Evolutionary conservation across 1,140 invertebrate species (phyloP), one percentile per base, ranked within the genome.

Genomic region (Temnothorax longispinosus): DNA sequence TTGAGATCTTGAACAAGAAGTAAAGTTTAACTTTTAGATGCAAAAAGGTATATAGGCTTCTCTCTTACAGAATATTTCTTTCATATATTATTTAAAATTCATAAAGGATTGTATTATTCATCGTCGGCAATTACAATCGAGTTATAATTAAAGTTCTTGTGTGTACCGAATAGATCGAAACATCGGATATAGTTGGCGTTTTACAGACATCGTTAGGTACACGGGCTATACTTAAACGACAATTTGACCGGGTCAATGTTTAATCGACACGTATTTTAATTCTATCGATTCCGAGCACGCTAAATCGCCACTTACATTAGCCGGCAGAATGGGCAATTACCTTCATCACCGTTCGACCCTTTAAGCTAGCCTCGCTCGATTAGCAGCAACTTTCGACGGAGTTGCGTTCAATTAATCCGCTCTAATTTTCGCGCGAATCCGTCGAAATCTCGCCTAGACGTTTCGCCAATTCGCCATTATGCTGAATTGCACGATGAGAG

Each of bases 221-320:
- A 62, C 65, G 72, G 41, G 27, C 56, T 88, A 62, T 85, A 88
- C 56, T 90, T 88, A 85, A 90, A 81, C 60, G 88, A 90, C 80
- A 88, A 90, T 90, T 90, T 90, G 69, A 50, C 41, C 41, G 58
- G 27, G 13, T 35, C 56, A 69, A 47, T 71, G 75, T 90, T 90
- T 85, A 90, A 90, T 64, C 72, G 71, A 86, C 76, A 52, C 71
- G 89, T 90, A 88, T 88, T 90, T 90, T 90, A 90, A 90, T 88
- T 90, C 71, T 72, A 88, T 90, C 81, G 76, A 76, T 88, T 76
- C 27, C 81, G 62, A 82, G 86, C 62, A 52, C 74, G 84, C 80
- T 86, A 90, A 90, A 90, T 82, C 81, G 87, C 86, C 81, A 88
- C 86, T 90, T 90, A 86, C 86, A 86, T 90, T 90, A 86, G 71